Base-by-base conservation (phyloP, 2,888 invertebrate species). In the Sminthurinus aureus region DNA sequence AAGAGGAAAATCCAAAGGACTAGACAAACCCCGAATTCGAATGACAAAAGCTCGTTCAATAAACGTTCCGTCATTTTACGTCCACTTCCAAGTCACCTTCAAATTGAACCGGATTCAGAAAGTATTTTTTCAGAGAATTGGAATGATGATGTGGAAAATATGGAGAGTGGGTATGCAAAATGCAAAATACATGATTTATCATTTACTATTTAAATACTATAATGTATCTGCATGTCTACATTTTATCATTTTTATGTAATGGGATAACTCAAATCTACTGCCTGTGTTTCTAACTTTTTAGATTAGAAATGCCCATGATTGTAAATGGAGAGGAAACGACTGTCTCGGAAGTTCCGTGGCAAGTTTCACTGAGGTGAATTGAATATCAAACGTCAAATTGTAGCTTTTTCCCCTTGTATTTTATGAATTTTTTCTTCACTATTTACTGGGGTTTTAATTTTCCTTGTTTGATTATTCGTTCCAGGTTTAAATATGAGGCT, bases 261-360 rank as follows among this genome's bases (percentile, higher is more conserved):
- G n/a, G n/a, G n/a, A n/a, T n/a, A n/a, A n/a, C n/a, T n/a, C n/a
- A n/a, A n/a, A n/a, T n/a, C n/a, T n/a, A n/a, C n/a, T n/a, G n/a
- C n/a, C n/a, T n/a, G n/a, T n/a, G n/a, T n/a, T n/a, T n/a, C n/a
- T n/a, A 38, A 38, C 38, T 38, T 38, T 38, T 69, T 50, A 81
- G 81, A 38, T 38, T 81, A 73, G 78, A 84, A 64, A 79, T 75
- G 0, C 85, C 85, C 0, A 82, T 84, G 26, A 86, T 88, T 13
- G 82, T 87, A 9, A 87, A 87, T 50, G 88, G 88, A 26, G 81
- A 86, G n/a, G 85, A 88, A 15, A 86, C 87, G 0, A 66, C 84
- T 8, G 84, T 86, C 71, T 51, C 78, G 0, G 83, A 81, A 26
- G 87, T 87, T 6, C 88, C 87, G 12, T 88, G 87, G 87, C 88